Base-by-base conservation (phyloP, 2,797 vertebrate genomes). In the Gymnocypris eckloni region DNA sequence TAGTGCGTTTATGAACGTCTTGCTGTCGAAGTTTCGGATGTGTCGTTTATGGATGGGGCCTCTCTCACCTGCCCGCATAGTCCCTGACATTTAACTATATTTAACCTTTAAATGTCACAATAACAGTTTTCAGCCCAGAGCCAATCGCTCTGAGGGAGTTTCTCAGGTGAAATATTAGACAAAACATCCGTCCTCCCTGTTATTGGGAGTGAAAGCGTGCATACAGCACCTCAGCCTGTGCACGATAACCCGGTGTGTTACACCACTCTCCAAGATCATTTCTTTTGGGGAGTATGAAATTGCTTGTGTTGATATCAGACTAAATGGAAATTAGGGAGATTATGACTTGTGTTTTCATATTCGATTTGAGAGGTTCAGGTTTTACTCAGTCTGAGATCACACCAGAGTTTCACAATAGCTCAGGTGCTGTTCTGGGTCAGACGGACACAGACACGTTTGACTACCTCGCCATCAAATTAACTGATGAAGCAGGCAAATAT, bases 101-200 rank as follows among this genome's bases (percentile, higher is more conserved):
- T 93, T 93, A 92, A 92, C 93, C 93, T 94, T 92, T 93, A 95
- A 96, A 95, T 95, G 94, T 95, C 94, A 95, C 89, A 93, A 93
- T 92, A 93, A 94, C 89, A 90, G 79, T 87, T 86, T 91, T 92
- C 86, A 90, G 86, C 88, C 89, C 83, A 88, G 83, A 91, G 89
- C 90, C 91, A 84, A 84, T 85, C 39, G 90, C 81, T 88, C 78
- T 45, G 33, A 91, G 90, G 90, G 85, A 87, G 87, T 89, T 91
- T 92, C 91, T 92, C 92, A 91, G 73, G 87, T 87, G 16, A 70
- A 83, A 85, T 88, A 84, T 88, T 87, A 86, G 84, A 91, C 89
- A 89, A 88, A 90, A 91, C 90, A 90, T 89, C 86, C 73, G 87
- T 80, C 45, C 76, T 81, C 83, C 33, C 83, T 52, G 66, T 83